Evolutionary conservation across 2,113 vertebrate genomes (phyloP), one percentile per base, ranked within the genome.

Genomic region (Cyprinodon variegatus): DNA sequence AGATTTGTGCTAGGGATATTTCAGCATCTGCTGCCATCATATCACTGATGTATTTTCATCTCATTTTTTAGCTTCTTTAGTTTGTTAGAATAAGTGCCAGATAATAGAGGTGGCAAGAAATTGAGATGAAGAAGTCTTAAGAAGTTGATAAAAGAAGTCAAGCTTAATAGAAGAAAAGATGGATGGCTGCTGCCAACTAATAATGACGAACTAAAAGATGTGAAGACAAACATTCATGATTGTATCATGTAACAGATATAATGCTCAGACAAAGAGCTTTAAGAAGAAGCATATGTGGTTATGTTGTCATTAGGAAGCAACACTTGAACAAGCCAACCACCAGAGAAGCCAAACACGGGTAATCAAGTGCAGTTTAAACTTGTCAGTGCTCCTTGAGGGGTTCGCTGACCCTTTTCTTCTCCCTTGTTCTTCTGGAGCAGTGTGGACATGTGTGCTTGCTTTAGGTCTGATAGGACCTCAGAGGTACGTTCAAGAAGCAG

Each of bases 281-380:
- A 68, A 70, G 50, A 65, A 74, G 63, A 59, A 36, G n/a, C 40
- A 53, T 72, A 7, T 77, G 38, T 67, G 72, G 22, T 39, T 59
- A 65, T 65, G 66, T 70, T 60, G 40, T 65, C 64, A 73, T 74
- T 50, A 74, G 67, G 38, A 37, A 65, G 41, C 61, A 82, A 59
- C 71, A 68, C 46, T 68, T 64, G 48, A 39, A 59, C 60, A 72
- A 76, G 43, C 65, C 74, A 79, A 85, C 74, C 71, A 57, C 57
- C 69, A 76, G 60, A 77, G 68, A 70, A 76, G 75, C 72, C 76
- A 76, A 87, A 91, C 71, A 61, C 83, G 78, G 78, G 77, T 90
- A 91, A 93, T 88, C 89, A 85, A 90, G 83, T 76, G 81, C 86
- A 84, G 72, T 74, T 86, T 88, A 79, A 89, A 89, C 79, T 70